Conservation (phyloP, 2,888 invertebrate species). For the Flexamia atlantica region DNA sequence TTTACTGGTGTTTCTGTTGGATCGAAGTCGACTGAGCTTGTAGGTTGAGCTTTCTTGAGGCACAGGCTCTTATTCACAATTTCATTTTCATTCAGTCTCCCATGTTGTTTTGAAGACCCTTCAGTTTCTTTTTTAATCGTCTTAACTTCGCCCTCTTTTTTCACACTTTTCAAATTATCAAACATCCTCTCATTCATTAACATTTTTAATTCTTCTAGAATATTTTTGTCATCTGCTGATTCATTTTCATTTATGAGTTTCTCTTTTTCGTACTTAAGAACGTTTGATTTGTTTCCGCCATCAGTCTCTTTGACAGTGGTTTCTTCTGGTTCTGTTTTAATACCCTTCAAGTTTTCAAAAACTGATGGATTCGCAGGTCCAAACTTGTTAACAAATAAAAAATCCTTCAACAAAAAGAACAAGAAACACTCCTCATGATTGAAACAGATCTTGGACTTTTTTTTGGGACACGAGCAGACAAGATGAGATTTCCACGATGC, state of each 20-base stretch:
- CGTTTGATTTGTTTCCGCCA: no score
- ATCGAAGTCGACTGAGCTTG: neutral
- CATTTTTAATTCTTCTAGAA: neutral
- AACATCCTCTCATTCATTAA: neutral
- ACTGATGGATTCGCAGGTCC: neutral
- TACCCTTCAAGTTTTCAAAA: slow-evolving; percentile 3
- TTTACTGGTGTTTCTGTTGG: slow-evolving; percentile 6
- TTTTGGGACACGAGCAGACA: neutral
- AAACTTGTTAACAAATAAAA: neutral
- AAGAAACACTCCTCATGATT: slow-evolving; percentile 9
- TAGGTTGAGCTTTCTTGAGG: neutral
- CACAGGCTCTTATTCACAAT: neutral
- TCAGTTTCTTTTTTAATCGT: neutral
- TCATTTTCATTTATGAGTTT: neutral
- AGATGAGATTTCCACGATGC: neutral
- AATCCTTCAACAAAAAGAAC: slow-evolving; percentile 10
- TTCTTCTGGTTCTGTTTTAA: neutral
- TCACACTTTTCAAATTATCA: neutral
- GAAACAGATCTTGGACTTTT: neutral
- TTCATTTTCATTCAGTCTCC: neutral
- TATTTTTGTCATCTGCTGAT: neutral
- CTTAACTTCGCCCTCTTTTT: neutral
- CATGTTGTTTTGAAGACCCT: neutral
- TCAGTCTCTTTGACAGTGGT: neutral
- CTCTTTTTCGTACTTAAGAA: neutral